Evolutionary conservation across 2,888 invertebrate species (phyloP).

Genomic region (Pycnomerus fuliginosus): DNA sequence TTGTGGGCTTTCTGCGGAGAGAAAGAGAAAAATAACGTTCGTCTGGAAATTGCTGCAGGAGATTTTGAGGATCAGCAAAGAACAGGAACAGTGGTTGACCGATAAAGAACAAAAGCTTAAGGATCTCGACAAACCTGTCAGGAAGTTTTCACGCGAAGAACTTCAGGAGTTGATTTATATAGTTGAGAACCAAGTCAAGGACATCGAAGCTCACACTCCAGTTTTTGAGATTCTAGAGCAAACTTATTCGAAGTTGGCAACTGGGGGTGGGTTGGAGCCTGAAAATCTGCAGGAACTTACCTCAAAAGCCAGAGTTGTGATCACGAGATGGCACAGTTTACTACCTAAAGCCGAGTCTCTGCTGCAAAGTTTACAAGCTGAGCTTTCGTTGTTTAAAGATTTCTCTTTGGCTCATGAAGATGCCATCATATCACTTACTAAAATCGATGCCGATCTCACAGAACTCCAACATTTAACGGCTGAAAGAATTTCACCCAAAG

Average conservation of each 20-base stretch:
- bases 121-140: conserved; percentile 61
- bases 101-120: conserved; percentile 64
- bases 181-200: conserved; percentile 57
- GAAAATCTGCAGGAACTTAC: conserved; percentile 67
- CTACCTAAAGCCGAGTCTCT: conserved; percentile 61
- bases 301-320: conserved; percentile 58
- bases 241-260: conserved; percentile 67
- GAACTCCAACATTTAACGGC: conserved; percentile 64
- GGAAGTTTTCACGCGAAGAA: conserved; percentile 59
- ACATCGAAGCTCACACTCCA: conserved; percentile 58
- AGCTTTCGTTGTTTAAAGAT: conserved; percentile 63
- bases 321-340: conserved; percentile 67
- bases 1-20: conserved; percentile 70
- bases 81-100: conserved; percentile 63
- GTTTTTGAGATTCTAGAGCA: conserved; percentile 67
- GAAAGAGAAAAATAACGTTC: conserved; percentile 66
- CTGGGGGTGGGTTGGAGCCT: conserved; percentile 67
- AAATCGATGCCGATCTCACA: conserved; percentile 71
- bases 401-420: conserved; percentile 71
- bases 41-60: conserved; percentile 64
- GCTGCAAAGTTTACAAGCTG: conserved; percentile 58
- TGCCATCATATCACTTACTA: conserved; percentile 69
- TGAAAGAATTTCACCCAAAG: conserved; percentile 51
- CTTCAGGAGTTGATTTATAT: conserved; percentile 59
- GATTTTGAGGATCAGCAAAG: conserved; percentile 57